phyloP scores from a whole-genome alignment of 2,888 invertebrate genomes.

The Notodonta ziczac region DNA sequence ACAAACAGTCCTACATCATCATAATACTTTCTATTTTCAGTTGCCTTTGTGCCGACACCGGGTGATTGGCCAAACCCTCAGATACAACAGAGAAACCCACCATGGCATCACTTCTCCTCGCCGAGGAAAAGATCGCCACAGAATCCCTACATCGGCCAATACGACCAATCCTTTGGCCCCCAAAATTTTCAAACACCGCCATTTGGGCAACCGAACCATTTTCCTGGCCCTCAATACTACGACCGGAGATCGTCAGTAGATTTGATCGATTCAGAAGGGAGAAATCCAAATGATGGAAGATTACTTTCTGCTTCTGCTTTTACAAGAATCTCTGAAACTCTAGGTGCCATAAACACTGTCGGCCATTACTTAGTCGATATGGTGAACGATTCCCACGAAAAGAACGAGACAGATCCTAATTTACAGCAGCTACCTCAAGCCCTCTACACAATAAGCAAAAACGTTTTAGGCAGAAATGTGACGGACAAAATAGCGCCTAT shows the following conservation, averaged over 20 bases:
- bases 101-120: slow-evolving; percentile 72
- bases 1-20: slow-evolving; percentile 18
- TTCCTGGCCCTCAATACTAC: slow-evolving; percentile 50
- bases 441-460: slow-evolving; percentile 91
- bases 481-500: slow-evolving; percentile 92
- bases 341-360: slow-evolving; percentile 93
- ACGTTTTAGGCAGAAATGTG: slow-evolving; percentile 89
- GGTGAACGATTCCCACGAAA: slow-evolving; percentile 81
- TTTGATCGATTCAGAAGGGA: slow-evolving; percentile 49
- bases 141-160: slow-evolving; percentile 22
- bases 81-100: slow-evolving; percentile 61
- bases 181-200: slow-evolving; percentile 12
- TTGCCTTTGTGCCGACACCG: slow-evolving; percentile 58
- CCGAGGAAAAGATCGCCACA: slow-evolving; percentile 73
- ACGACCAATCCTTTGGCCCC: slow-evolving; percentile 9
- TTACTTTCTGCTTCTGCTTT: slow-evolving; percentile 86
- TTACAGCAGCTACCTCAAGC: slow-evolving; percentile 87
- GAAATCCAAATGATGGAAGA: slow-evolving; percentile 73
- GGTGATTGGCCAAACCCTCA: slow-evolving; percentile 60
- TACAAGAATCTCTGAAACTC: slow-evolving; percentile 86
- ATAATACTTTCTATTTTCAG: slow-evolving; percentile 51
- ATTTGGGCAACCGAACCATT: slow-evolving; percentile 16
- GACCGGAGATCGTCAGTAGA: slow-evolving; percentile 52
- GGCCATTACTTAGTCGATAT: slow-evolving; percentile 94
- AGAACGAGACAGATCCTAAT: slow-evolving; percentile 72